phyloP scores from a whole-genome alignment of 2,797 vertebrate species.

The Remorina albescens region DNA sequence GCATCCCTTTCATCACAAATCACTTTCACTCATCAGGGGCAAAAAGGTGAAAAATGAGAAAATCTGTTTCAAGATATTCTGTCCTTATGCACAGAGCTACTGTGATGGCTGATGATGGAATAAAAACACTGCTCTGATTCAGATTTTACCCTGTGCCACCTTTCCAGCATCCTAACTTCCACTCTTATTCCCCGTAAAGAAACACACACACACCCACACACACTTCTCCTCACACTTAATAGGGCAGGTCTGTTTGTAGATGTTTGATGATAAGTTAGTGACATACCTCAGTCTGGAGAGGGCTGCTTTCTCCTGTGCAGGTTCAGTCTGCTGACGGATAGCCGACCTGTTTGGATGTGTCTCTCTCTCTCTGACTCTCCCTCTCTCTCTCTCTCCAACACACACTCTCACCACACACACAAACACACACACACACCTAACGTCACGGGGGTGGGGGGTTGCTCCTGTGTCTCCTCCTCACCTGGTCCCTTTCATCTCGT shows the following conservation, averaged over 20 bases:
- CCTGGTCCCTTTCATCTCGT: constrained; percentile 84
- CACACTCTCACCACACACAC: constrained; percentile 32
- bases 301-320: constrained; percentile 74
- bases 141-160: constrained; percentile 21
- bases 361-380: constrained; percentile 6
- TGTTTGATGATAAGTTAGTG: constrained; percentile 52
- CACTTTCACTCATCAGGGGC: constrained; percentile 31
- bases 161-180: constrained; percentile 39
- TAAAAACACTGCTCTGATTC: constrained; percentile 25
- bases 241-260: constrained; percentile 46
- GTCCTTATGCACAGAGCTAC: constrained; percentile 5
- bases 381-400: constrained; percentile 22
- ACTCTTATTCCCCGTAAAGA: not conserved
- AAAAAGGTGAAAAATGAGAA: constrained; percentile 1
- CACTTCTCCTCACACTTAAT: not conserved
- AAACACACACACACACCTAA: constrained; percentile 53
- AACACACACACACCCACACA: not conserved
- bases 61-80: not conserved
- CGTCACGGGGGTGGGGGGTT: constrained; percentile 70
- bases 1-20: constrained; percentile 44
- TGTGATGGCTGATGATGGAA: constrained; percentile 1
- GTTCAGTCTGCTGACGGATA: constrained; percentile 72
- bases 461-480: constrained; percentile 82
- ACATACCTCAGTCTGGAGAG: constrained; percentile 81
- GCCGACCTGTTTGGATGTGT: constrained; percentile 73